A percentile compares a stretch with the other conserved stretches of the same genome.
Conservation (phyloP, 2,797 vertebrate genomes). For the Mus minutoides region DNA sequence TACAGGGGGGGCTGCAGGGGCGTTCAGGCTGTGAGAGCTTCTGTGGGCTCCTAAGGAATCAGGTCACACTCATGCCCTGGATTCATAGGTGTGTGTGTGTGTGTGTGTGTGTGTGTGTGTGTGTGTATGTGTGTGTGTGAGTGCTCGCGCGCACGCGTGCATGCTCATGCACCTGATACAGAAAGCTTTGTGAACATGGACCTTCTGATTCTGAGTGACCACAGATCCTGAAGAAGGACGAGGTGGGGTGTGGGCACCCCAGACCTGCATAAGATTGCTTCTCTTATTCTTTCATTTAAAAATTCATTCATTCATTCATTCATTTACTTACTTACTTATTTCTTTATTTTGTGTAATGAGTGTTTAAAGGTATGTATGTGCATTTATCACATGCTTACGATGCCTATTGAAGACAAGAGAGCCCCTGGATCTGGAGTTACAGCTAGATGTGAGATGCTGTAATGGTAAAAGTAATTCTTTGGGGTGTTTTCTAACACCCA, state of each 20-base stretch:
- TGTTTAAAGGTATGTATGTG: neutral
- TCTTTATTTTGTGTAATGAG: neutral
- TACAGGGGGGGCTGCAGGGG: neutral
- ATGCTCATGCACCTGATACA: too few species aligned
- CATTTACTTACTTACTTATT: neutral
- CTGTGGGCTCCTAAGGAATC: rapidly evolving
- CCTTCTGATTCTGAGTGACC: neutral
- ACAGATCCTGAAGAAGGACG: neutral
- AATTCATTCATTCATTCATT: neutral
- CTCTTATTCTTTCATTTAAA: neutral
- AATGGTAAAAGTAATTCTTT: neutral
- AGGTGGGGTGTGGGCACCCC: too few species aligned
- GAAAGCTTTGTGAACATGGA: rapidly evolving
- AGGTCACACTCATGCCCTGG: rapidly evolving
- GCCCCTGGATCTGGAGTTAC: neutral
- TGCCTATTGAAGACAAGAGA: too few species aligned
- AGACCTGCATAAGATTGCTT: neutral
- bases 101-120: neutral
- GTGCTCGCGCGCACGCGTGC: neutral
- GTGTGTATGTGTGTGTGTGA: neutral
- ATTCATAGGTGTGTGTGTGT: neutral
- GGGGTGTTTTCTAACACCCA: too few species aligned
- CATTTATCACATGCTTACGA: neutral
- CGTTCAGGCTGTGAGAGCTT: neutral
- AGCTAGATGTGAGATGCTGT: neutral